Base-by-base conservation (phyloP, 2,888 invertebrate species). In the Craniophora ligustri region DNA sequence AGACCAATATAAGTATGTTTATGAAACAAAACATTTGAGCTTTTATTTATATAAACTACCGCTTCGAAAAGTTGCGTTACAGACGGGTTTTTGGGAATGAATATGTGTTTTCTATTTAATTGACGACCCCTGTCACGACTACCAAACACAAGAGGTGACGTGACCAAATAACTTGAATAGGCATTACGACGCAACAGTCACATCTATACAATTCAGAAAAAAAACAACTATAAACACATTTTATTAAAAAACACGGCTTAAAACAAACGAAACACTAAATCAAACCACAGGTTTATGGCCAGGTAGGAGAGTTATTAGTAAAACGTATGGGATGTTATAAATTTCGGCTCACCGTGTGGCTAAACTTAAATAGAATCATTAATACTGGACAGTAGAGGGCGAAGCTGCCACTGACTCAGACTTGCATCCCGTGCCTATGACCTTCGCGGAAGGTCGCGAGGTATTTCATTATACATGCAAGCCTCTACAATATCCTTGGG, bases 281-380 rank as follows among this genome's bases (percentile, higher is more conserved):
- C 64, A 68, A 65, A 66, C 65, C 36, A 64, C 71, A 56, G 56
- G 64, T 65, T 63, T 69, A 65, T 32, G 57, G 50, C 53, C 70
- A 76, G 72, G 72, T 72, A 70, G 71, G 69, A 48, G 60, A 64
- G 66, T 64, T 75, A 70, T 69, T 68, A 67, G 69, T 76, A 57
- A 68, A 67, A 67, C 65, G 51, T 57, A 68, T 57, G 45, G 59
- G 60, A 60, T 35, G 72, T 74, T 76, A 79, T 86, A 85, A 87
- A 86, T 86, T 82, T 79, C 62, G 81, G 73, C 63, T 67, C 65
- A 72, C 72, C 73, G 55, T 56, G 69, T 76, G 79, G 67, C 69
- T 67, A 69, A 62, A 63, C n/a, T 72, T 78, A 80, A 75, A 78
- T 81, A 81, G 79, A 80, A 74, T 76, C 79, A 74, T 83, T 82